phyloP scores from a whole-genome alignment of 1,140 invertebrate species.

The Popillia japonica region DNA sequence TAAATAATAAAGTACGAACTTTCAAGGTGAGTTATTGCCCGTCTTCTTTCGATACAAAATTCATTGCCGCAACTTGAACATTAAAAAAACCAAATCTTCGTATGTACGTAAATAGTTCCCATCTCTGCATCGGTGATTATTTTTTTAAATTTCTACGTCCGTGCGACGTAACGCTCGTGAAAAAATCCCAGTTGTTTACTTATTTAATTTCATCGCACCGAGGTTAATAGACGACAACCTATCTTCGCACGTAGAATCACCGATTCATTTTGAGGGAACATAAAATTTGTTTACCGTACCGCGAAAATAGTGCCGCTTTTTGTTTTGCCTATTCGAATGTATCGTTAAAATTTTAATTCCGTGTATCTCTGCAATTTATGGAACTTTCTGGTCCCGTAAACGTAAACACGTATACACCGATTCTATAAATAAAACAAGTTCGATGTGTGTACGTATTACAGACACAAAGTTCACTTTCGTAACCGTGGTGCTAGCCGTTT shows the following conservation, averaged over 20 bases:
- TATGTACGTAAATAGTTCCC: no score
- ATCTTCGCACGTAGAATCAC: background rate
- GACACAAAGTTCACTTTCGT: conserved; percentile 18
- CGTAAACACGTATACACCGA: background rate
- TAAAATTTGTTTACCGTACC: conserved; percentile 9
- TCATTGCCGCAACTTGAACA: no score
- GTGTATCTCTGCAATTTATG: background rate
- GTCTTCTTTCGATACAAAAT: no score
- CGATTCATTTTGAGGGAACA: conserved; percentile 8
- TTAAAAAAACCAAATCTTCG: no score
- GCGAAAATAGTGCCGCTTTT: background rate
- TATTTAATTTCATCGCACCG: background rate
- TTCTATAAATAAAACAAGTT: conserved; percentile 12
- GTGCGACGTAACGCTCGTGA: no score
- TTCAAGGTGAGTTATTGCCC: no score
- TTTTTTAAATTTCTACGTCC: no score
- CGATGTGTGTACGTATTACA: background rate
- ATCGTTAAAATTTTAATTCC: conserved; percentile 28
- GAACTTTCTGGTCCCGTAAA: background rate
- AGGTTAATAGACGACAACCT: background rate
- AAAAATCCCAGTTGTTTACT: no score
- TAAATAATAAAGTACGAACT: no score
- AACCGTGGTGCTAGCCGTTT: no score
- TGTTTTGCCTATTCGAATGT: background rate
- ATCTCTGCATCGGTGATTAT: no score